Evolutionary conservation across 2,888 invertebrate genomes (phyloP), one percentile per base, ranked within the genome.

Genomic region (Clepsis dumicolana): DNA sequence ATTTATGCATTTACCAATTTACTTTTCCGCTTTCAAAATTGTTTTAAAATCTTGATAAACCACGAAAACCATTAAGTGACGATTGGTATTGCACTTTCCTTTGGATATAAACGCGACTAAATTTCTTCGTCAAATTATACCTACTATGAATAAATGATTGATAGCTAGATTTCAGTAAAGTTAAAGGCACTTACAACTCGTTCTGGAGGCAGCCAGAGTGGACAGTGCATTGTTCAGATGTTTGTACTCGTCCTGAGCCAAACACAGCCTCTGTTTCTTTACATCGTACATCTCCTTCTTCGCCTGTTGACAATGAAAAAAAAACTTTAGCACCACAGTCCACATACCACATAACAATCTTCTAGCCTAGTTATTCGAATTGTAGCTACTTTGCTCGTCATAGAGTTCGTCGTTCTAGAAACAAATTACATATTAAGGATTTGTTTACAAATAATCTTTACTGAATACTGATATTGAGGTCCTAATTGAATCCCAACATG

Each of bases 261-360:
- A 94, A 82, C 97, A 96, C 79, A 99, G 94, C 85, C 99, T 95
- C 94, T 99, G 98, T 85, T 98, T 98, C 91, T 99, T 99, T 74
- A 99, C 96, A 92, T 98, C 97, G 93, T 97, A 98, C 90, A 99
- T 98, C 94, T 99, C 99, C 88, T 98, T 98, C 94, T 99, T 99
- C 78, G 98, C 98, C 98, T 98, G 94, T 18, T 87, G 77, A 89
- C 84, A 88, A 89, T 24, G 74, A 65, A 77, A 70, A 73, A 70
- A 21, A 53, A 67, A 59, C 1, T 50, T 4, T 50, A 50, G 14
- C 14, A 38, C 2, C 38, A 38, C 2, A 2, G 2, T 38, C 14
- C 21, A 50, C 24, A 48, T 24, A 50, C 21, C 21, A 24, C 50
- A 14, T 21, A 1, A 44, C 38, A 38, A 38, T 38, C n/a, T 1